These are phyloP conservation scores for Siderastrea siderea DNA, from an alignment of 92 coral and sea anemone species.

Conservation along the genomic window DNA sequence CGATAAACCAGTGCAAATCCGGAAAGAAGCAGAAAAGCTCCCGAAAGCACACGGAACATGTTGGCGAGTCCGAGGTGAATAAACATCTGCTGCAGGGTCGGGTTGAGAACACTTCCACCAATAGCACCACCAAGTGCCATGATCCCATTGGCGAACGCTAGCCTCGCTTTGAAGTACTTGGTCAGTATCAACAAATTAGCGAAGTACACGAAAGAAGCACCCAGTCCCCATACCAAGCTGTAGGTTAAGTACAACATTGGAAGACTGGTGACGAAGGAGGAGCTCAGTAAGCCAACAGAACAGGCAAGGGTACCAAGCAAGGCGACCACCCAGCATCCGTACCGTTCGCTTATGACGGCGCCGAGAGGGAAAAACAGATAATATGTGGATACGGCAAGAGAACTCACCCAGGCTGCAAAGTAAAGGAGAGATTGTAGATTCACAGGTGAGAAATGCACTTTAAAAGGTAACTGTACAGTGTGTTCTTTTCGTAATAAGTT, in stretches of 20 bases:
- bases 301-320: slow-evolving; percentile 60
- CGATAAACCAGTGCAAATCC: slow-evolving; percentile 58
- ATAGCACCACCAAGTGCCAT: slow-evolving; percentile 71
- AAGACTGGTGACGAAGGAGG: slow-evolving; percentile 67
- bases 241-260: slow-evolving; percentile 67
- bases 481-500: no score
- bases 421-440: neutral
- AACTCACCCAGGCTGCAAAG: slow-evolving; percentile 69
- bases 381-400: slow-evolving; percentile 64
- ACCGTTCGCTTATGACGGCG: slow-evolving; percentile 60
- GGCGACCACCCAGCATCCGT: slow-evolving; percentile 75
- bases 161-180: slow-evolving; percentile 54
- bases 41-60: slow-evolving; percentile 63
- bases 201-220: slow-evolving; percentile 70
- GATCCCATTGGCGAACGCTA: slow-evolving; percentile 75
- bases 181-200: slow-evolving; percentile 51
- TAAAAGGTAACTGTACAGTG: neutral
- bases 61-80: slow-evolving; percentile 42
- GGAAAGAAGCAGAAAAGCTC: slow-evolving; percentile 49
- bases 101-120: slow-evolving; percentile 68
- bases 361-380: slow-evolving; percentile 68
- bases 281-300: slow-evolving; percentile 56
- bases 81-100: slow-evolving; percentile 57
- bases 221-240: slow-evolving; percentile 70
- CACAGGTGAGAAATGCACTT: neutral